A percentile compares a stretch with the other conserved stretches of the same genome.
Conservation (phyloP, 2,888 invertebrate genomes). For the Lycia hirtaria region DNA sequence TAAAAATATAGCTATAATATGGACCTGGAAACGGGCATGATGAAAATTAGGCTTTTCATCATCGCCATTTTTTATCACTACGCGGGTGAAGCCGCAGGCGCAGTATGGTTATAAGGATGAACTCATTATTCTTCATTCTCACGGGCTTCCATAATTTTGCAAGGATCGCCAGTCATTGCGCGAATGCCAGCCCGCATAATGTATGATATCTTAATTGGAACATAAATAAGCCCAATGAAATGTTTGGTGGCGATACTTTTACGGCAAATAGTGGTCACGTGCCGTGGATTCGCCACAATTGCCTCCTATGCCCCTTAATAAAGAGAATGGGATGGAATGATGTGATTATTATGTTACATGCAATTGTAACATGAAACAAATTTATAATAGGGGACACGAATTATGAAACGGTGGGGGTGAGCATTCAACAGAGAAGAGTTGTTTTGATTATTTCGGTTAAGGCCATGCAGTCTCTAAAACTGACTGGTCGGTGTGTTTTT, state of each 20-base stretch:
- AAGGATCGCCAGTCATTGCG: slow-evolving; percentile 36
- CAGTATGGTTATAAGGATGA: slow-evolving; percentile 16
- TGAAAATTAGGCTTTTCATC: no score
- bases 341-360: slow-evolving; percentile 76
- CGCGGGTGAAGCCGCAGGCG: slow-evolving; percentile 31
- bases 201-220: slow-evolving; percentile 75
- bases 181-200: slow-evolving; percentile 69
- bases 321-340: slow-evolving; percentile 67
- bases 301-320: slow-evolving; percentile 64
- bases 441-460: no score
- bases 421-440: slow-evolving; percentile 1
- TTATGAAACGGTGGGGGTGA: slow-evolving; percentile 20
- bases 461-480: no score
- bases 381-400: slow-evolving; percentile 32
- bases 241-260: slow-evolving; percentile 71
- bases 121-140: slow-evolving; percentile 33
- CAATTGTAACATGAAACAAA: slow-evolving; percentile 59
- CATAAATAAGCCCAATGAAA: slow-evolving; percentile 74
- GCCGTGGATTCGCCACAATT: slow-evolving; percentile 76
- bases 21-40: no score
- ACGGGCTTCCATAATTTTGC: slow-evolving; percentile 39
- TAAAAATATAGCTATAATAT: no score
- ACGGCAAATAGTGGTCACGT: slow-evolving; percentile 82
- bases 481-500: no score
- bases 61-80: slow-evolving; percentile 26